A percentile compares a stretch with the other conserved stretches of the same genome.
phyloP scores from a whole-genome alignment of 2,113 vertebrate species.

The Dolichallabes microphthalmus region DNA sequence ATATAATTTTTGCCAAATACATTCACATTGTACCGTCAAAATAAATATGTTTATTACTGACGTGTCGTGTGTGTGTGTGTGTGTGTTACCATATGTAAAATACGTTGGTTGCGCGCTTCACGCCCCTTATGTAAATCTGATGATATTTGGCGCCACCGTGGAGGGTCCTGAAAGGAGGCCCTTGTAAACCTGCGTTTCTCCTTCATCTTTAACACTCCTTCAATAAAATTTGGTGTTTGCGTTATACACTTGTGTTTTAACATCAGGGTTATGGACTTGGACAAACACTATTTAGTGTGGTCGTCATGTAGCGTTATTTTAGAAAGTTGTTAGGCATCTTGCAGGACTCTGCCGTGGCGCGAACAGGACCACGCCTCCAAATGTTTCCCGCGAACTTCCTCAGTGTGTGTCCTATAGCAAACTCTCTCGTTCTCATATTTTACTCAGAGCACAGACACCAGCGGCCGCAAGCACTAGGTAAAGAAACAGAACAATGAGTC shows the following conservation, averaged over 20 bases:
- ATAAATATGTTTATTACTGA: neutral
- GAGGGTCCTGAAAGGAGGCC: conserved; percentile 56
- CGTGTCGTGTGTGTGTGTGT: neutral
- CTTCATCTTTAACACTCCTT: neutral
- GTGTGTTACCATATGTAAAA: neutral
- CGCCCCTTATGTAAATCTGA: conserved; percentile 60
- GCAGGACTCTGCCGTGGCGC: conserved; percentile 66
- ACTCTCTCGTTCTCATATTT: conserved; percentile 12
- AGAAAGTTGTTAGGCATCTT: conserved; percentile 54
- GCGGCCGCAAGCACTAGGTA: neutral
- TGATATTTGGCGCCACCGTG: conserved; percentile 67
- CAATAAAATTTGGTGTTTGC: neutral
- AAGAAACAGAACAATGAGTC: conserved; percentile 61
- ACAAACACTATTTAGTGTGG: neutral
- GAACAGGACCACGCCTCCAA: conserved; percentile 55
- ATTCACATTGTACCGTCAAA: neutral
- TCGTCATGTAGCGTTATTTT: neutral
- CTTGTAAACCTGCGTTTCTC: neutral
- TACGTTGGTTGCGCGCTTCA: neutral
- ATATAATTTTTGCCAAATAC: neutral
- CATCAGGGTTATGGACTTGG: too few species aligned
- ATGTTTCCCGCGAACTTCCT: conserved; percentile 52
- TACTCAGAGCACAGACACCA: neutral
- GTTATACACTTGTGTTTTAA: rapidly evolving
- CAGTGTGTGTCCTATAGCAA: conserved; percentile 8